phyloP scores from a whole-genome alignment of 2,113 vertebrate species.

The Meriones unguiculatus region DNA sequence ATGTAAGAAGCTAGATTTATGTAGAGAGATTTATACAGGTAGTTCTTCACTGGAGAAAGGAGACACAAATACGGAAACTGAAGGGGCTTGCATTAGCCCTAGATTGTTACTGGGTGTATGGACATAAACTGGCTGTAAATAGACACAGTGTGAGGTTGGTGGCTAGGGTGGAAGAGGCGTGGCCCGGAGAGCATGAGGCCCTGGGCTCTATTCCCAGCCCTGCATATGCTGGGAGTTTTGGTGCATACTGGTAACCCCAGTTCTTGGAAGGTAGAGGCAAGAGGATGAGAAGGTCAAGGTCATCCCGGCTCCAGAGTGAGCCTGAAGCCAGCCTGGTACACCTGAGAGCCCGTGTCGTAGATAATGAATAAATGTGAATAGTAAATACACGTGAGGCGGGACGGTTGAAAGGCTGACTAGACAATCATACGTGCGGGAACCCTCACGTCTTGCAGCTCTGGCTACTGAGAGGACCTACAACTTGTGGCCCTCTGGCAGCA shows the following conservation, averaged over 20 bases:
- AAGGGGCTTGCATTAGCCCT: neutral
- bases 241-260: neutral
- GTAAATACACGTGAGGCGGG: accelerated
- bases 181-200: no score
- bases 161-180: neutral
- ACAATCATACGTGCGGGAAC: no score
- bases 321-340: neutral
- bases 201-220: neutral
- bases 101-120: neutral
- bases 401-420: no score
- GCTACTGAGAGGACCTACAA: neutral
- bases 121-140: neutral
- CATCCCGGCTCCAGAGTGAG: neutral
- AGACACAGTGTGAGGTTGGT: neutral
- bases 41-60: neutral
- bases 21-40: neutral
- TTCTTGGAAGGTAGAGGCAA: neutral
- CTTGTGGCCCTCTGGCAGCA: neutral
- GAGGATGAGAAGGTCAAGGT: neutral
- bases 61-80: neutral
- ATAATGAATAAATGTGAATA: no score
- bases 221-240: neutral
- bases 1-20: neutral
- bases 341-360: no score
- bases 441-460: neutral